Percentiles rank a stretch among this genome's conserved stretches.
These are phyloP conservation scores for Geococcyx californianus DNA, from an alignment of 2,113 vertebrate species.

Conservation along the genomic window DNA sequence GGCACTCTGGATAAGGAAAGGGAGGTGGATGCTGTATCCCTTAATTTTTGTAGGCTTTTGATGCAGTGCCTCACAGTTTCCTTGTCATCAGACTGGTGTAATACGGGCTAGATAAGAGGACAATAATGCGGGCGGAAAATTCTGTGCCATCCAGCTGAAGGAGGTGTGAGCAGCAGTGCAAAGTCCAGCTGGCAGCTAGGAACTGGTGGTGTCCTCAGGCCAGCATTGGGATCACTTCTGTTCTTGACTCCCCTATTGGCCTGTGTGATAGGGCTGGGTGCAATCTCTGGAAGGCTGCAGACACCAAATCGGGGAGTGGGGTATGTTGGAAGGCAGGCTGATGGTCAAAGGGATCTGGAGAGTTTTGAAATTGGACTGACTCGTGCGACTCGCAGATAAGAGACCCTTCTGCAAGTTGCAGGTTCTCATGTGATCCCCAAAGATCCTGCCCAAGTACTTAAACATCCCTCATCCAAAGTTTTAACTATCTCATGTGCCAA, in stretches of 20 bases:
- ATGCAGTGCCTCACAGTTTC: not conserved
- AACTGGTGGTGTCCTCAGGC: not conserved
- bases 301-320: fast-evolving
- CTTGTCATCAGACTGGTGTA: not conserved
- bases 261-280: fast-evolving
- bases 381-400: not conserved
- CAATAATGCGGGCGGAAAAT: not conserved
- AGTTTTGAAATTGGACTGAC: not conserved
- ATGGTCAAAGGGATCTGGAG: not conserved
- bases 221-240: not conserved
- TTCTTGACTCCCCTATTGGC: not conserved
- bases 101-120: not conserved
- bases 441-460: not conserved
- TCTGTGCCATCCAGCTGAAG: not conserved
- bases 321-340: not conserved
- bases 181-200: not conserved
- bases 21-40: not conserved
- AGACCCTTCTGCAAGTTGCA: not conserved
- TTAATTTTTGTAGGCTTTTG: not conserved
- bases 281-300: not conserved
- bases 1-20: not conserved
- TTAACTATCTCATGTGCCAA: not conserved
- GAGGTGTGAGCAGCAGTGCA: not conserved
- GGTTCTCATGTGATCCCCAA: not conserved
- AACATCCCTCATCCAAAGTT: not conserved